Evolutionary conservation across 2,113 vertebrate species (phyloP).

Genomic region (Symphodus melops): DNA sequence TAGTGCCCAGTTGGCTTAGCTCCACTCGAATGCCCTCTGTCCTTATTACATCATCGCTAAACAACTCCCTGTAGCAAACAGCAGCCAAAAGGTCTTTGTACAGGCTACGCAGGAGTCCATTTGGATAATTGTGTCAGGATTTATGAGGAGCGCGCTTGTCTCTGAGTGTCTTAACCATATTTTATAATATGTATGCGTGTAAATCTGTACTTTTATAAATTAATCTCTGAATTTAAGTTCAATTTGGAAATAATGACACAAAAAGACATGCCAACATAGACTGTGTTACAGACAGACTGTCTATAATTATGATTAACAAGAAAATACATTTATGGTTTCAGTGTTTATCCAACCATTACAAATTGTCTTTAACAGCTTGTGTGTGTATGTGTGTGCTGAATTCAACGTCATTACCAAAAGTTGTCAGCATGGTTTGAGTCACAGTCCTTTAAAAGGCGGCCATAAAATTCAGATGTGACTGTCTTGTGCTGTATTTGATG

Average conservation of each 20-base stretch:
- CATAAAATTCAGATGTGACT: neutral
- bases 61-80: slow-evolving; percentile 44
- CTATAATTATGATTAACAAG: neutral
- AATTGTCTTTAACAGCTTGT: neutral
- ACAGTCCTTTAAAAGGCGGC: neutral
- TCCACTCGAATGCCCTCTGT: slow-evolving; percentile 62
- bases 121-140: slow-evolving; percentile 57
- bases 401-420: neutral
- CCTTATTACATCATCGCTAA: slow-evolving; percentile 67
- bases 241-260: no score
- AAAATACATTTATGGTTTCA: neutral
- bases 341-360: no score
- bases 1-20: slow-evolving; percentile 54
- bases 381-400: slow-evolving; percentile 14
- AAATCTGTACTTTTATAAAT: neutral
- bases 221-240: neutral
- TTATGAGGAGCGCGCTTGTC: slow-evolving; percentile 27
- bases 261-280: neutral
- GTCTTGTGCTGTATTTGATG: neutral
- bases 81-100: slow-evolving; percentile 35
- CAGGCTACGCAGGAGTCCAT: slow-evolving; percentile 26
- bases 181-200: slow-evolving; percentile 18
- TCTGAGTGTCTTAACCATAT: slow-evolving; percentile 4
- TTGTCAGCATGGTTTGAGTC: neutral
- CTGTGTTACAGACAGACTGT: neutral